A percentile compares a stretch with the other conserved stretches of the same genome.
Conservation (phyloP, 2,113 vertebrate species). For the Microtus ochrogaster region DNA sequence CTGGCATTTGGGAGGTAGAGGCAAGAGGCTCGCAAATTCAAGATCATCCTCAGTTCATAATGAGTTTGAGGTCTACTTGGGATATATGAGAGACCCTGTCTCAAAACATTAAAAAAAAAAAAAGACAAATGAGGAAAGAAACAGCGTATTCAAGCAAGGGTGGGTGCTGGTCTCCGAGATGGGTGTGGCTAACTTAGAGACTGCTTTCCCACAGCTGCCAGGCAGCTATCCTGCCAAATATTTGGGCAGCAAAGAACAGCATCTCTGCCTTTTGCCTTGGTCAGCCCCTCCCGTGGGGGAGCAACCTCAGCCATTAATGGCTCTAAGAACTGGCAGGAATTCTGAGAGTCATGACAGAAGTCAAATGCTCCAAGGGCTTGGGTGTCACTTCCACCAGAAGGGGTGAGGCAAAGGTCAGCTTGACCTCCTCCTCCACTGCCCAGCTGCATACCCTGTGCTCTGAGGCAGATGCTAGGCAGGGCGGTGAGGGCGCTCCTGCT, state of each 20-base stretch:
- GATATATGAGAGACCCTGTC: not conserved
- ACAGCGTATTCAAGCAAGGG: not conserved
- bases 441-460: not conserved
- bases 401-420: not conserved
- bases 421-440: not conserved
- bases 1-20: not conserved
- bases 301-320: not conserved
- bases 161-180: not conserved
- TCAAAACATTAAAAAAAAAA: not conserved
- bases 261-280: not conserved
- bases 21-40: not conserved
- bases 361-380: not conserved
- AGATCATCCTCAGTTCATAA: too few relatives aligned
- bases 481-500: not conserved
- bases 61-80: not conserved
- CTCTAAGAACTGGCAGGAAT: not conserved
- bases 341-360: not conserved
- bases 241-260: not conserved
- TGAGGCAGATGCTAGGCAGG: not conserved
- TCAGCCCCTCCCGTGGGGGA: not conserved
- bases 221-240: not conserved
- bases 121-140: not conserved
- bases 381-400: not conserved
- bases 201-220: accelerated
- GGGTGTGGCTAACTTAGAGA: not conserved